Conservation (phyloP, 2,113 vertebrate genomes). For the Strigops habroptila region DNA sequence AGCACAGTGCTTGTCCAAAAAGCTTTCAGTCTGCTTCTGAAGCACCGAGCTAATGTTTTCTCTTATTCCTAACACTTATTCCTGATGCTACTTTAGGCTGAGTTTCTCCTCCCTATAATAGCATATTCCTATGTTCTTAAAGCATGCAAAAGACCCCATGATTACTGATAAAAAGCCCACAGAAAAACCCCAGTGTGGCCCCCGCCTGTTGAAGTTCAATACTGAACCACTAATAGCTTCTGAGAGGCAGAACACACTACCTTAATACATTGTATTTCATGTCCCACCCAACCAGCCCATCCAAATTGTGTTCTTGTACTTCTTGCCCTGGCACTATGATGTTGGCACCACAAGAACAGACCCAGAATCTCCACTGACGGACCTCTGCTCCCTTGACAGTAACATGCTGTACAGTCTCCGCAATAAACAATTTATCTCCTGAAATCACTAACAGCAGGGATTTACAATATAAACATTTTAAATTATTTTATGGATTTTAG, state of each 20-base stretch:
- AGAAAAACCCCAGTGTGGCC: background rate
- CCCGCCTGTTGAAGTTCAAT: background rate
- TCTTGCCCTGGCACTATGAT: background rate
- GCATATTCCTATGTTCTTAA: background rate
- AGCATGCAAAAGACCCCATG: background rate
- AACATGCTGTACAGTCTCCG: background rate
- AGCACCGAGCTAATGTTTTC: background rate
- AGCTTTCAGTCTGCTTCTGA: background rate
- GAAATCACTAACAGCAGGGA: background rate
- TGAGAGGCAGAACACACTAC: background rate
- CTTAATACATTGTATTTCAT: background rate
- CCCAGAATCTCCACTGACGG: background rate
- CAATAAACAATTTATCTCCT: background rate
- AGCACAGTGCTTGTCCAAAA: background rate
- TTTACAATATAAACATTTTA: background rate
- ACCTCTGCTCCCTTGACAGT: background rate
- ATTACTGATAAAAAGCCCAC: background rate
- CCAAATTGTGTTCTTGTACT: background rate
- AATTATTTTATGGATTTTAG: background rate
- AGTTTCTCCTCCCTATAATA: background rate
- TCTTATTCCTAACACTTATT: background rate
- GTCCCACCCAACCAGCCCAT: background rate
- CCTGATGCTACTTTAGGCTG: background rate
- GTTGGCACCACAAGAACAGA: background rate
- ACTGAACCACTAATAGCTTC: background rate